A percentile compares a stretch with the other conserved stretches of the same genome.
Conservation (phyloP, 2,113 vertebrate genomes). For the Pipra filicauda region DNA sequence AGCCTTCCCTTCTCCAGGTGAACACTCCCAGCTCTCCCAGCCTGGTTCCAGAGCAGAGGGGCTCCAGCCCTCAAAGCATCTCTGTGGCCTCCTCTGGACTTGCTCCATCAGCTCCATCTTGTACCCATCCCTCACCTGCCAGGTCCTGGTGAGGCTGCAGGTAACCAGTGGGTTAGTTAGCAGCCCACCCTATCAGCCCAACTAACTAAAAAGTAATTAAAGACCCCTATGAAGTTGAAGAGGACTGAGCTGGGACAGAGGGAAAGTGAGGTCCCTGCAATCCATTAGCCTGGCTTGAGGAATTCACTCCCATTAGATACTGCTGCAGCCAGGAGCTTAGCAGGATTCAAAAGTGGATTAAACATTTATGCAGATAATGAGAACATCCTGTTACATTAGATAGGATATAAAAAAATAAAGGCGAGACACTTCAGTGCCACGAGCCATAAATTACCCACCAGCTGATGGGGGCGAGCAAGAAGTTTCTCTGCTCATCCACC, state of each 20-base stretch:
- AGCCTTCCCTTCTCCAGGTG: not conserved
- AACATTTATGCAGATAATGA: constrained; percentile 65
- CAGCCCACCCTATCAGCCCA: not conserved
- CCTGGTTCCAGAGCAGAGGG: not conserved
- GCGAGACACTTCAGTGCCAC: constrained; percentile 53
- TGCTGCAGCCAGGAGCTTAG: constrained; percentile 15
- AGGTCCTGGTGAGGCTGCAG: not conserved
- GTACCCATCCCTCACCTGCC: not conserved
- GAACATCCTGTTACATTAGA: constrained; percentile 62
- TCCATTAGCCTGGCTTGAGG: constrained; percentile 33
- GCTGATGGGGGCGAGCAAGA: not conserved
- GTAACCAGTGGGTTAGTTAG: not conserved
- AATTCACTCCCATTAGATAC: constrained; percentile 17
- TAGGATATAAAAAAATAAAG: constrained; percentile 62
- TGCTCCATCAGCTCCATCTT: not conserved
- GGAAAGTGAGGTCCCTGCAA: constrained; percentile 35
- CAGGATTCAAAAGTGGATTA: constrained; percentile 43
- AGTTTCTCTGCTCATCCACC: not conserved
- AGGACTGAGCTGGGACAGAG: not conserved
- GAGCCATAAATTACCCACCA: constrained; percentile 41
- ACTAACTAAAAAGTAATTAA: not conserved
- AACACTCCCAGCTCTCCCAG: not conserved
- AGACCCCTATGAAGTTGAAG: not conserved
- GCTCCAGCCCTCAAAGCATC: not conserved
- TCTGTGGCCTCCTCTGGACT: rapidly evolving